Conservation (phyloP, 2,888 invertebrate genomes). For the Caenorhabditis auriculariae region DNA sequence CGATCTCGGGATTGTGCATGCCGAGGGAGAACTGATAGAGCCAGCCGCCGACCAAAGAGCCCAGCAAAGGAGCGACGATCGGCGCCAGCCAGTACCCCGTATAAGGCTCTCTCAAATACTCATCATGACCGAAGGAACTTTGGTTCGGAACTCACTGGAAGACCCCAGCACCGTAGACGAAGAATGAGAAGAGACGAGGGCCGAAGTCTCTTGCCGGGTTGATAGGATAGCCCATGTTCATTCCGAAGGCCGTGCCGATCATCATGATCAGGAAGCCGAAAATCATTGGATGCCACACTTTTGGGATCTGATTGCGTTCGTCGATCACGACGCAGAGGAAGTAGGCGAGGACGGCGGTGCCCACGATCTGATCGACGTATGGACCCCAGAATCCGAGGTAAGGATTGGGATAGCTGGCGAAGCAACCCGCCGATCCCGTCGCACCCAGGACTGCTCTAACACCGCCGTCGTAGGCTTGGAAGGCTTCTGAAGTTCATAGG, state of each 20-base stretch:
- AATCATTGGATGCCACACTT: constrained; percentile 40
- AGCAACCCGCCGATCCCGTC: constrained; percentile 45
- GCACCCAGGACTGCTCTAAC: constrained; percentile 31
- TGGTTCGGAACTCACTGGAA: constrained; percentile 31
- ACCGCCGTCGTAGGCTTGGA: constrained; percentile 45
- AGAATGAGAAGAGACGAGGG: constrained; percentile 52
- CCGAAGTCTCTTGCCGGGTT: constrained; percentile 55
- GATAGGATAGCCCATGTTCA: constrained; percentile 51
- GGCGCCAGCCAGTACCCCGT: constrained; percentile 40
- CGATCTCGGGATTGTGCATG: constrained; percentile 36
- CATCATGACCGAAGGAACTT: background rate
- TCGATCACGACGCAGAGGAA: constrained; percentile 52
- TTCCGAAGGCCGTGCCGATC: constrained; percentile 56
- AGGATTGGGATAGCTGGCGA: constrained; percentile 50
- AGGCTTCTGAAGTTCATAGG: constrained; percentile 44
- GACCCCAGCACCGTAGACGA: constrained; percentile 53
- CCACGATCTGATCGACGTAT: constrained; percentile 55
- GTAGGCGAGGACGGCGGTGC: constrained; percentile 52
- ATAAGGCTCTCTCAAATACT: constrained; percentile 31
- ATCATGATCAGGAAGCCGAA: constrained; percentile 54
- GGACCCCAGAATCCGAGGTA: constrained; percentile 33
- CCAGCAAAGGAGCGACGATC: constrained; percentile 39
- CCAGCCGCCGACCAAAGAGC: constrained; percentile 43
- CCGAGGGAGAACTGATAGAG: constrained; percentile 36
- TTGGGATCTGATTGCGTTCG: constrained; percentile 53